Conservation (phyloP, 1,140 invertebrate species). For the Polypedilum vanderplanki region DNA sequence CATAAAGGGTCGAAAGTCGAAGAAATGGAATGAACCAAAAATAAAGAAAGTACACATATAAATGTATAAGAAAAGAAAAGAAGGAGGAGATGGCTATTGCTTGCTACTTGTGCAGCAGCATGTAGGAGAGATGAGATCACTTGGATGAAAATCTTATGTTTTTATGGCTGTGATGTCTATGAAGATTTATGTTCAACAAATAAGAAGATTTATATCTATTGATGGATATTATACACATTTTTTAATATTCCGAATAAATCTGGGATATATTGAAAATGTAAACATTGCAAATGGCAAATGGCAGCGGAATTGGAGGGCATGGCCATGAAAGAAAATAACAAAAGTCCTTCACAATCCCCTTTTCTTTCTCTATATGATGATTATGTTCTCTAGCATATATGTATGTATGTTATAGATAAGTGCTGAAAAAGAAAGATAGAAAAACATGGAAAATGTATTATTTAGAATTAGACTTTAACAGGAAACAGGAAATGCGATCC, state of each 20-base stretch:
- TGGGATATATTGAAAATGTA: constrained; percentile 27
- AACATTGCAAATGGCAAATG: constrained; percentile 22
- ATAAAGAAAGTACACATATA: neutral
- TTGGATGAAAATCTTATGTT: constrained; percentile 20
- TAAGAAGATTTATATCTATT: constrained; percentile 29
- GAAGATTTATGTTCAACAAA: constrained; percentile 28
- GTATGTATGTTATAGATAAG: neutral
- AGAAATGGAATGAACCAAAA: constrained; percentile 9
- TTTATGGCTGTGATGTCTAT: constrained; percentile 26
- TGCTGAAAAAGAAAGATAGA: neutral
- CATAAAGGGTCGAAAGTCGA: constrained; percentile 16
- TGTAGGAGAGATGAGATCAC: neutral
- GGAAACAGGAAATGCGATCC: constrained; percentile 32
- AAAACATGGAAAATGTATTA: constrained; percentile 27
- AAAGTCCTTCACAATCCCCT: neutral
- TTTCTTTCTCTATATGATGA: too few species aligned
- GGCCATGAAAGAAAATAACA: neutral
- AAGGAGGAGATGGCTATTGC: neutral
- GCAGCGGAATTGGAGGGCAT: neutral
- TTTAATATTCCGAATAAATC: constrained; percentile 27
- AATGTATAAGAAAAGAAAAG: neutral
- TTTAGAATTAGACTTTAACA: constrained; percentile 24
- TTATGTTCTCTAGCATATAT: neutral
- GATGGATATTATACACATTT: constrained; percentile 28
- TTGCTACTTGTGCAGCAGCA: neutral